These are phyloP conservation scores for Anthrax anthrax DNA, from an alignment of 2,888 invertebrate genomes.

Conservation along the genomic window DNA sequence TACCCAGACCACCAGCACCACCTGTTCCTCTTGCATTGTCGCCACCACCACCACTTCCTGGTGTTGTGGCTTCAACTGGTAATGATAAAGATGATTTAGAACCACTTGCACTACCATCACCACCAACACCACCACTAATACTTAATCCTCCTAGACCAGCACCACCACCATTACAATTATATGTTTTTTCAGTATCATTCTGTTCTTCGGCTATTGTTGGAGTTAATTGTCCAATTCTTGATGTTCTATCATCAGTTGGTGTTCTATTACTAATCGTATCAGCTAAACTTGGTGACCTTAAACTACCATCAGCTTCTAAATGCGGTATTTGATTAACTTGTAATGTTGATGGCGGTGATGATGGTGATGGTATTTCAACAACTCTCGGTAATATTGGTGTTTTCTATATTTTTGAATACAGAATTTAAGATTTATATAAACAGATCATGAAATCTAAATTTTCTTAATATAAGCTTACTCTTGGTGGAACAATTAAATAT, in stretches of 20 bases:
- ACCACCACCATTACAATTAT: slow-evolving; percentile 5
- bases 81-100: slow-evolving; percentile 25
- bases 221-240: slow-evolving; percentile 14
- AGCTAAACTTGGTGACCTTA: slow-evolving; percentile 10
- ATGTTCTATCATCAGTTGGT: slow-evolving; percentile 9
- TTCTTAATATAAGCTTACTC: slow-evolving; percentile 38
- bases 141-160: slow-evolving; percentile 7
- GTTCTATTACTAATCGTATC: slow-evolving; percentile 8
- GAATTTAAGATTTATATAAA: too few species aligned
- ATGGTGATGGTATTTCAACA: slow-evolving; percentile 12
- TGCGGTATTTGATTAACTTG: slow-evolving; percentile 10
- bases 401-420: slow-evolving; percentile 10
- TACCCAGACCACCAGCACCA: background rate
- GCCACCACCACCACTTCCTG: slow-evolving; percentile 22
- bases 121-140: slow-evolving; percentile 4
- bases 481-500: slow-evolving; percentile 70
- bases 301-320: slow-evolving; percentile 8
- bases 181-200: background rate
- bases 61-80: slow-evolving; percentile 21
- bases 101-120: slow-evolving; percentile 7
- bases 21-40: background rate
- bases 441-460: too few species aligned
- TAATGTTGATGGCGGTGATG: slow-evolving; percentile 6
- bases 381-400: slow-evolving; percentile 12
- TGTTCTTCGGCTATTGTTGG: slow-evolving; percentile 18